Evolutionary conservation across 2,113 vertebrate genomes (phyloP).

Genomic region (Lontra canadensis): DNA sequence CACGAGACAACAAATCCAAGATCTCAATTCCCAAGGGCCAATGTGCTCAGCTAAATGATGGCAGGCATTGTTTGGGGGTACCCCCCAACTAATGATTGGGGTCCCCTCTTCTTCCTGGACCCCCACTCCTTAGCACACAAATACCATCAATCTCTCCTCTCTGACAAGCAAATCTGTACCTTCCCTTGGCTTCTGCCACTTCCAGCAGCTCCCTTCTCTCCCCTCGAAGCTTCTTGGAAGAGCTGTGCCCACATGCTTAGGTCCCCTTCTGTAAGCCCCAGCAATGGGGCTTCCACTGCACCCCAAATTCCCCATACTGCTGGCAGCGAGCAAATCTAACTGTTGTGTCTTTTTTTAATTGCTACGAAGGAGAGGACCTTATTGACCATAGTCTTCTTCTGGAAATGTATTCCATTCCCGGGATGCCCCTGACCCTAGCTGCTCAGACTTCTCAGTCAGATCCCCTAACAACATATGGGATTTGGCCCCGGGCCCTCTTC

Average conservation of each 20-base stretch:
- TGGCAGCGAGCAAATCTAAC: not conserved
- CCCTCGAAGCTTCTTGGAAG: not conserved
- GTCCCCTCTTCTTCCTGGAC: not conserved
- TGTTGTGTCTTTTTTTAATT: not conserved
- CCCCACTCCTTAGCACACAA: not conserved
- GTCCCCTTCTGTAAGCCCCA: no score
- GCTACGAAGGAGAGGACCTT: not conserved
- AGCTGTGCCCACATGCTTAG: not conserved
- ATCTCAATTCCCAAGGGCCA: not conserved
- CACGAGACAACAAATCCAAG: not conserved
- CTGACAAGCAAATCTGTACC: not conserved
- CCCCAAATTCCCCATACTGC: accelerated
- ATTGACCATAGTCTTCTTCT: not conserved
- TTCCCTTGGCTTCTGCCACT: not conserved
- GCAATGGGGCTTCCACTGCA: no score
- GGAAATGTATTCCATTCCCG: not conserved
- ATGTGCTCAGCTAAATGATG: not conserved
- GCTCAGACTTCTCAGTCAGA: not conserved
- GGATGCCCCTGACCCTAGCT: not conserved
- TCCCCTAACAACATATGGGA: not conserved
- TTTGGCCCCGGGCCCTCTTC: not conserved
- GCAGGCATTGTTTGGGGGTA: not conserved
- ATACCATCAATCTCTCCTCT: not conserved
- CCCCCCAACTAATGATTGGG: not conserved
- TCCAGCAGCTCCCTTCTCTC: not conserved